Conservation (phyloP, 2,113 vertebrate genomes). For the Porphyrio hochstetteri region DNA sequence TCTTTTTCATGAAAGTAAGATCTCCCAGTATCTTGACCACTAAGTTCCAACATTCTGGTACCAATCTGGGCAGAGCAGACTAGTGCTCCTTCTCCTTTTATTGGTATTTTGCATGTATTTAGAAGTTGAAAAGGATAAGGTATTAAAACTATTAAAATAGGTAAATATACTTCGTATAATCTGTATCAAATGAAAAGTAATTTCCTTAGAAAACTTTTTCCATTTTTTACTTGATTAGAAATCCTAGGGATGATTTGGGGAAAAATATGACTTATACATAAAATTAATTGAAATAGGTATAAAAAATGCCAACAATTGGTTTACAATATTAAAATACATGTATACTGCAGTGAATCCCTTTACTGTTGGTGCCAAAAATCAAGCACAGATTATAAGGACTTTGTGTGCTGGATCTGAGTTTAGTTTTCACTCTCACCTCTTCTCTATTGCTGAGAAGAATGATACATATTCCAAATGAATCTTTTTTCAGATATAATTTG, state of each 20-base stretch:
- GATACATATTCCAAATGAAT: background rate
- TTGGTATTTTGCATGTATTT: background rate
- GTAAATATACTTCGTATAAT: background rate
- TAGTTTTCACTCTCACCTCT: background rate
- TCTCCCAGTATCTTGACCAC: background rate
- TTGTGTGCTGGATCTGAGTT: background rate
- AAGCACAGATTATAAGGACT: background rate
- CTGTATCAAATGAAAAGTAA: background rate
- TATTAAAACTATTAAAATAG: background rate
- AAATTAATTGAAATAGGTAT: background rate
- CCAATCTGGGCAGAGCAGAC: background rate
- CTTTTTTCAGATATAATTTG: background rate
- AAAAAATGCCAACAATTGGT: background rate
- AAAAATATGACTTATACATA: background rate
- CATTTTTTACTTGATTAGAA: background rate
- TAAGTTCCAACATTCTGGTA: background rate
- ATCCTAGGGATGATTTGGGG: background rate
- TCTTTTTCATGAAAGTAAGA: background rate
- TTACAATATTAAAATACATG: background rate
- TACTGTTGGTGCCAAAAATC: background rate
- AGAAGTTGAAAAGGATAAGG: background rate
- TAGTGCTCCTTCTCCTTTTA: background rate
- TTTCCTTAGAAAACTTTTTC: background rate
- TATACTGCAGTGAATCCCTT: background rate
- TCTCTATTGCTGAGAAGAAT: slow-evolving; percentile 6